Evolutionary conservation across 2,113 vertebrate species (phyloP).

Genomic region (Chamaetylas fuelleborni): DNA sequence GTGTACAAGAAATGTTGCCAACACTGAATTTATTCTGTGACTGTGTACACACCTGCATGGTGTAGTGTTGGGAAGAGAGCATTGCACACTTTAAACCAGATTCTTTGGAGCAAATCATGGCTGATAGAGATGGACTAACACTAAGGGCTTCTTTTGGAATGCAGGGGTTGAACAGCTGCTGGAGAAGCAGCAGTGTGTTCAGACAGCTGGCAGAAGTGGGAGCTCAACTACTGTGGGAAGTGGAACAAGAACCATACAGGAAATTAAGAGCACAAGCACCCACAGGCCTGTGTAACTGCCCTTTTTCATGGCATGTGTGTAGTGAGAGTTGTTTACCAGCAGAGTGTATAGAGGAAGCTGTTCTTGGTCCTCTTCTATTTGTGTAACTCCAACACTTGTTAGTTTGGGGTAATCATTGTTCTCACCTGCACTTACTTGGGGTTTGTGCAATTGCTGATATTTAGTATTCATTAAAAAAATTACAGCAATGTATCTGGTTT

Average conservation of each 20-base stretch:
- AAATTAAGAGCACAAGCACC: neutral
- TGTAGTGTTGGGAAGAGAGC: neutral
- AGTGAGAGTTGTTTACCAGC: neutral
- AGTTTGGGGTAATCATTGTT: neutral
- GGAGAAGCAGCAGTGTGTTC: neutral
- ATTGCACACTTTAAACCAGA: neutral
- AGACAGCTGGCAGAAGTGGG: neutral
- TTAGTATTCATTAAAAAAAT: neutral
- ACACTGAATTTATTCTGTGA: neutral
- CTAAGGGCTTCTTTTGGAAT: neutral
- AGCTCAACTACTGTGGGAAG: neutral
- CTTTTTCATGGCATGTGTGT: neutral
- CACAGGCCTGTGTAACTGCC: neutral
- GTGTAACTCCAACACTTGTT: neutral
- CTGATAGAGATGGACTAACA: neutral
- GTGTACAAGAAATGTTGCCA: neutral
- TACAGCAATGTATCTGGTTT: neutral
- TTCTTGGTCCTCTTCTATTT: neutral
- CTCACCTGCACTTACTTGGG: neutral
- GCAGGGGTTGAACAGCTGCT: neutral
- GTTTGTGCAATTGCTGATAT: neutral
- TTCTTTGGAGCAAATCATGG: neutral
- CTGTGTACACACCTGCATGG: neutral
- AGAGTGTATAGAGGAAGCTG: neutral
- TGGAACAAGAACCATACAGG: neutral